Base-by-base conservation (phyloP, 1,140 invertebrate species). In the Hycleus cichorii region DNA sequence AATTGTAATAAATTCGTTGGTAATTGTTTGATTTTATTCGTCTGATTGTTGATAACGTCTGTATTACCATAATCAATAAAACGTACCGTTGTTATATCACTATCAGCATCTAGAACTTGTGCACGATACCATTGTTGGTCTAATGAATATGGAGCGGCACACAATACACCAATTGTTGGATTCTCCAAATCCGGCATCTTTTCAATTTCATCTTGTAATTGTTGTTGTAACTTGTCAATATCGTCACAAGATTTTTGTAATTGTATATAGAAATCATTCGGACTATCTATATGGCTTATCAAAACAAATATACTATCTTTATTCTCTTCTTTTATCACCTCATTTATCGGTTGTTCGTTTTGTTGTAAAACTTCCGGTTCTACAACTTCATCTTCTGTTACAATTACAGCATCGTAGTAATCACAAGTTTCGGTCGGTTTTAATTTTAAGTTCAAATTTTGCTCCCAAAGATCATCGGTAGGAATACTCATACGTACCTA, bases 1-100 rank as follows among this genome's bases (percentile, higher is more conserved):
- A 80, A 66, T 10, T 72, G 71, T 51, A 72, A 75, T 60, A 80
- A 74, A 42, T 77, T 71, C 9, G 79, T 74, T 0, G 82, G 80
- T 27, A 88, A 71, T 6, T 75, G 71, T 65, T 85, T 86, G 1
- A 88, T 76, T 7, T 80, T 69, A 0, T 70, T 74, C 0, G 62
- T 62, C 12, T 60, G 50, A 49, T 83, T 84, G 39, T 83, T 77
- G 0, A 87, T 76, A 0, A 84, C 78, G 64, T 89, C 87, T 0
- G 84, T 87, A 59, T 89, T 89, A 5, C 91, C 91, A 69, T 85
- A 92, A 69, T 95, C 91, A 3, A 93, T 83, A 67, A 91, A 93
- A 26, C 83, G 78, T 0, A 93, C 83, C 1, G 86, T 86, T 9
- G 82, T 86, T 24, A 86, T 82, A 48, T 84, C 85, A 8, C 78